These are phyloP conservation scores for Petrolisthes cinctipes DNA, from an alignment of 2,888 invertebrate species.

Conservation along the genomic window DNA sequence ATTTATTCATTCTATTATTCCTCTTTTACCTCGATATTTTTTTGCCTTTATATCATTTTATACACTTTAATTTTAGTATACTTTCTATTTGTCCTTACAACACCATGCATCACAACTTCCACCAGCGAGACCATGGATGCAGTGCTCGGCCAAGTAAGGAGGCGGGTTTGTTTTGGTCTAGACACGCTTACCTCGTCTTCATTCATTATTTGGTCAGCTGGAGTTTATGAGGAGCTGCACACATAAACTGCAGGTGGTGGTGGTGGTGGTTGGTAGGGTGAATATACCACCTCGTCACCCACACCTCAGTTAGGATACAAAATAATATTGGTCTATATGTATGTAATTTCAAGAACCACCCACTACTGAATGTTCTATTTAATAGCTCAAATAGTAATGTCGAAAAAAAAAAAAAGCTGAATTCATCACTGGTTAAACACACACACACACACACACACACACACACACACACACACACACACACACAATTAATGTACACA, in stretches of 20 bases:
- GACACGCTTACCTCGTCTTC: too few relatives aligned
- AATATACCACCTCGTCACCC: not conserved
- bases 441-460: not conserved
- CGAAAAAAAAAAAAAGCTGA: not conserved
- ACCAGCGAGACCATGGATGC: too few relatives aligned
- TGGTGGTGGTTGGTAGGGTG: not conserved
- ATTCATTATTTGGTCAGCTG: too few relatives aligned
- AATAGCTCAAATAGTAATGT: not conserved
- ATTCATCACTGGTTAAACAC: not conserved
- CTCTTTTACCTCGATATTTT: too few relatives aligned
- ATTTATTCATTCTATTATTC: too few relatives aligned
- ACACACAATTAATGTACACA: not conserved
- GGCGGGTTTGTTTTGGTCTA: too few relatives aligned
- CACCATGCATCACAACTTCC: too few relatives aligned
- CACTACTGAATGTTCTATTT: not conserved
- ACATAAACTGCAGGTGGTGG: not conserved
- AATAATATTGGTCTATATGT: not conserved
- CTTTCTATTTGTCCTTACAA: too few relatives aligned
- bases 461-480: conserved; percentile 1
- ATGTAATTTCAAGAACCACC: not conserved
- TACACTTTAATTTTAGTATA: too few relatives aligned
- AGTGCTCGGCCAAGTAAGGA: too few relatives aligned
- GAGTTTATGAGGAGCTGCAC: too few relatives aligned
- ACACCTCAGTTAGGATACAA: not conserved
- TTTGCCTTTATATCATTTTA: too few relatives aligned